These are phyloP conservation scores for Callospermophilus lateralis DNA, from an alignment of 2,113 vertebrate species.

Conservation along the genomic window DNA sequence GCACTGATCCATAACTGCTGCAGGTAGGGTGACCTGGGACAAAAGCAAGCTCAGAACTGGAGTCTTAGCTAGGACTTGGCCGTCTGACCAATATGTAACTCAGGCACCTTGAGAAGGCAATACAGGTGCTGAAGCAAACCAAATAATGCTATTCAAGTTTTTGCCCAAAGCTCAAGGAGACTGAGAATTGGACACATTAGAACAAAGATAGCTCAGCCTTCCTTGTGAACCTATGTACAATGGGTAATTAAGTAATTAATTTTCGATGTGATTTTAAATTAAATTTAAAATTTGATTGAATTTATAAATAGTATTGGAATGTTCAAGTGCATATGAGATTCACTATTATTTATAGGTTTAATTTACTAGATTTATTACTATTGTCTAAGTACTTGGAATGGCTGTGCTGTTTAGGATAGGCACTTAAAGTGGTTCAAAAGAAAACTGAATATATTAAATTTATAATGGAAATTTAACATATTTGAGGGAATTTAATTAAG, in stretches of 20 bases:
- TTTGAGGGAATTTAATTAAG: slow-evolving; percentile 55
- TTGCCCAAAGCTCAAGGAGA: background rate
- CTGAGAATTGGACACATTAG: background rate
- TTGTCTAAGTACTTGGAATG: slow-evolving; percentile 20
- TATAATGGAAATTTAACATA: slow-evolving; percentile 24
- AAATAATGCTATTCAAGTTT: background rate
- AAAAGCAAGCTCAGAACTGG: background rate
- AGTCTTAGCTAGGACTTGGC: background rate
- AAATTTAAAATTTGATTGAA: slow-evolving; percentile 54
- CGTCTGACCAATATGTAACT: background rate
- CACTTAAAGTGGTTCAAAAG: slow-evolving; percentile 58
- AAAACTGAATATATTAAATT: slow-evolving; percentile 54
- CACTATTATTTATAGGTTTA: slow-evolving; percentile 53
- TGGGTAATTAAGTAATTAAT: slow-evolving; percentile 61
- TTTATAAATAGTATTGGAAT: slow-evolving; percentile 51
- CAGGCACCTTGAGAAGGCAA: background rate
- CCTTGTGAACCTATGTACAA: slow-evolving; percentile 19
- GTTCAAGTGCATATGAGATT: slow-evolving; percentile 34
- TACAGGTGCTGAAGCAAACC: background rate
- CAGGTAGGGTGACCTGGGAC: background rate
- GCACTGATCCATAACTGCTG: background rate
- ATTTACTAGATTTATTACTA: slow-evolving; percentile 62
- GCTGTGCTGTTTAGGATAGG: slow-evolving; percentile 32
- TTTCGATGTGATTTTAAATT: slow-evolving; percentile 59
- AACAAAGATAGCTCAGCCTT: background rate